Conservation (phyloP, 2,888 invertebrate species). For the Ophonus ardosiacus region DNA sequence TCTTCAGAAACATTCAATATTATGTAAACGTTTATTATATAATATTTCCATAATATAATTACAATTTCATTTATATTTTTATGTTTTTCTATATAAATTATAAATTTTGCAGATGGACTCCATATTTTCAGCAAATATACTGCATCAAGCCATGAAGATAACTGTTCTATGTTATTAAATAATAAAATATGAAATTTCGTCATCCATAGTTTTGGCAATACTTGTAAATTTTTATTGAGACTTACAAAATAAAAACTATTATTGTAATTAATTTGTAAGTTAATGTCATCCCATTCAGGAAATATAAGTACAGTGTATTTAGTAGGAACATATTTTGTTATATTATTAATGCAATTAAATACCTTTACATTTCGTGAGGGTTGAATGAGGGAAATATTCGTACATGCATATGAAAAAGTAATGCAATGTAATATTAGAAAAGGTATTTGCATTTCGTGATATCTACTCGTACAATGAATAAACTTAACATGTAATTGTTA, state of each 20-base stretch:
- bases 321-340: not conserved
- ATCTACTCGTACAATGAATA: too few species aligned
- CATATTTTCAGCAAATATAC: not conserved
- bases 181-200: not conserved
- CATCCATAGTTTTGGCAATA: not conserved
- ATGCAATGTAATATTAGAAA: not conserved
- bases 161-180: not conserved
- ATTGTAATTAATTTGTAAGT: not conserved
- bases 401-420: not conserved
- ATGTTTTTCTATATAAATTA: not conserved
- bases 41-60: conserved; percentile 26
- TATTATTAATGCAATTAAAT: not conserved
- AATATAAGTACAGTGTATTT: not conserved
- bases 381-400: not conserved
- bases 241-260: not conserved
- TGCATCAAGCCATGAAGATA: not conserved
- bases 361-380: not conserved
- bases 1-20: not conserved
- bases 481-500: too few species aligned
- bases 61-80: not conserved
- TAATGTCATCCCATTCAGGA: not conserved
- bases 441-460: not conserved
- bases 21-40: conserved; percentile 19
- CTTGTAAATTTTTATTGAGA: not conserved
- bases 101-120: conserved; percentile 17